Percentiles rank a stretch among this genome's conserved stretches.
Conservation (phyloP, 2,888 invertebrate species). For the Nomada fucata region DNA sequence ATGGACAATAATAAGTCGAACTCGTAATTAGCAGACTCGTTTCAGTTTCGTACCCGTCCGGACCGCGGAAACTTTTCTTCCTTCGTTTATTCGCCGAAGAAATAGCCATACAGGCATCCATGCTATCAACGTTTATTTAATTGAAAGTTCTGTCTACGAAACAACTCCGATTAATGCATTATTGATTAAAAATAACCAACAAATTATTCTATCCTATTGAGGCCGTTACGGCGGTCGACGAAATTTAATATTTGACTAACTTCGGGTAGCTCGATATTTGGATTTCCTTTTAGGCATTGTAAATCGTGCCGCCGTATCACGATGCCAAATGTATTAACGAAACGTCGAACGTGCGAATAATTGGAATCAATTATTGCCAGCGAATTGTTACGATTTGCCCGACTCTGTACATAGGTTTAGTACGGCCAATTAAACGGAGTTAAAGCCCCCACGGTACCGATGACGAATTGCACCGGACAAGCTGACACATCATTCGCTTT, state of each 20-base stretch:
- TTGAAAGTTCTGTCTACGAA: no score
- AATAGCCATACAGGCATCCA: no score
- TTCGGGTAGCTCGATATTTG: no score
- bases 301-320: no score
- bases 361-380: neutral
- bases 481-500: conserved; percentile 17
- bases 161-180: no score
- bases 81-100: neutral
- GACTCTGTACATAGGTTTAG: neutral
- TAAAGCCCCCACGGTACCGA: neutral
- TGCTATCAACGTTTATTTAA: no score
- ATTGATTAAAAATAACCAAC: no score
- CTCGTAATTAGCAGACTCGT: conserved; percentile 50
- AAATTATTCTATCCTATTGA: no score
- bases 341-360: neutral
- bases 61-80: neutral
- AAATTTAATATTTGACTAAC: no score
- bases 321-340: neutral
- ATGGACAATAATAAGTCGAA: conserved; percentile 46
- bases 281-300: no score
- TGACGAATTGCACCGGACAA: conserved; percentile 25
- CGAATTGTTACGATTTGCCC: conserved; percentile 10
- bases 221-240: no score
- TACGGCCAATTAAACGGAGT: conserved; percentile 8
- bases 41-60: neutral